phyloP scores from a whole-genome alignment of 2,888 invertebrate genomes.

The Pterostichus niger region DNA sequence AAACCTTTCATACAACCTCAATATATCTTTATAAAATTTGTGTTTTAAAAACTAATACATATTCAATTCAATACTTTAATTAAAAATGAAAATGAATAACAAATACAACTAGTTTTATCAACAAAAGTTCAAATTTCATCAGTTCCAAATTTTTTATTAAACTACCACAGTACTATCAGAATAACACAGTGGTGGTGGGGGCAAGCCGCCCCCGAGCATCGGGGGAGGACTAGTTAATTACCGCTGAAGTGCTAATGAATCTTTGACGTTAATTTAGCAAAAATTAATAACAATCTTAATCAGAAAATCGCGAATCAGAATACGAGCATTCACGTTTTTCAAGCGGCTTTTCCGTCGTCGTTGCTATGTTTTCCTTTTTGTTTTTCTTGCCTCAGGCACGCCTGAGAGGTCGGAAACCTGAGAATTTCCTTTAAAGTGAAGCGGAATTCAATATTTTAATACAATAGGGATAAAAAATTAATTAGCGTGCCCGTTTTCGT shows the following conservation, averaged over 20 bases:
- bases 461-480: constrained; percentile 45
- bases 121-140: constrained; percentile 32
- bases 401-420: constrained; percentile 11
- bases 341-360: not conserved
- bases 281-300: constrained; percentile 51
- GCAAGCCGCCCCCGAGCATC: not conserved
- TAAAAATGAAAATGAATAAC: constrained; percentile 24
- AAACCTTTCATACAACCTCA: no score
- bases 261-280: constrained; percentile 37
- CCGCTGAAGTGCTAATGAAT: constrained; percentile 39
- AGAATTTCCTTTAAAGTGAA: constrained; percentile 18
- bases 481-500: constrained; percentile 33
- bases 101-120: constrained; percentile 22
- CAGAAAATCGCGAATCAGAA: constrained; percentile 18
- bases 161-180: no score
- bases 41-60: not conserved
- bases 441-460: constrained; percentile 32
- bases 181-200: not conserved
- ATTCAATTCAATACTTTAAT: not conserved
- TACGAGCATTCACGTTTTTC: constrained; percentile 9
- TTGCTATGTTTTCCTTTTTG: constrained; percentile 17
- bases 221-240: constrained; percentile 31
- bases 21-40: not conserved
- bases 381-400: constrained; percentile 1
- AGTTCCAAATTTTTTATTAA: constrained; percentile 36